phyloP scores from a whole-genome alignment of 2,888 invertebrate species.

The Anodontia alba region DNA sequence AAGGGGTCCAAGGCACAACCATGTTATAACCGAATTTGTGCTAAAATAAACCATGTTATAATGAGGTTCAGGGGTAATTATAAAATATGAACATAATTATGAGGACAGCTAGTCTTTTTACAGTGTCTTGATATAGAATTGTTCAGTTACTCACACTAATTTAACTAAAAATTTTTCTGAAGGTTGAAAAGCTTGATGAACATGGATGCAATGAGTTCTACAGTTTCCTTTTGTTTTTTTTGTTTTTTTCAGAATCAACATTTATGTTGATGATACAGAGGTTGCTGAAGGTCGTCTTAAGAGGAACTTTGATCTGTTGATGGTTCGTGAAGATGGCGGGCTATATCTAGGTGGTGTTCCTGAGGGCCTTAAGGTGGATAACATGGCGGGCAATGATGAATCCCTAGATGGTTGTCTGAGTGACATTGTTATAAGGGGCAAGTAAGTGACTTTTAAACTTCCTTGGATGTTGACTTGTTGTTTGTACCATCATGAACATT shows the following conservation, averaged over 20 bases:
- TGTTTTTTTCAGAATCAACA: constrained; percentile 87
- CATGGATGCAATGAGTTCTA: too few species aligned
- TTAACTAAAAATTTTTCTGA: too few species aligned
- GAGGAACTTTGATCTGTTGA: constrained; percentile 86
- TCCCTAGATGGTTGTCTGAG: constrained; percentile 92
- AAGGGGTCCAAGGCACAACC: too few species aligned
- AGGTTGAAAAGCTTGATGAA: too few species aligned
- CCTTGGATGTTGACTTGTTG: constrained; percentile 21
- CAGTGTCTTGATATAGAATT: too few species aligned
- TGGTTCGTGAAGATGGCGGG: constrained; percentile 87
- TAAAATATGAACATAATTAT: too few species aligned
- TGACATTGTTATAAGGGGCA: constrained; percentile 92
- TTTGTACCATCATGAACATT: constrained; percentile 87
- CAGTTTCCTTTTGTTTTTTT: not conserved
- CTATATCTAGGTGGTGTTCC: constrained; percentile 92
- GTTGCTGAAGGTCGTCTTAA: constrained; percentile 88
- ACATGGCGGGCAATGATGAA: constrained; percentile 86
- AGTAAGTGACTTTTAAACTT: constrained; percentile 87
- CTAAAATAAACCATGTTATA: too few species aligned
- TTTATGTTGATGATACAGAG: constrained; percentile 91
- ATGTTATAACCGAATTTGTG: too few species aligned
- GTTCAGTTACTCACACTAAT: too few species aligned
- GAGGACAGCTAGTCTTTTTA: too few species aligned
- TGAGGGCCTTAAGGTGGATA: constrained; percentile 83
- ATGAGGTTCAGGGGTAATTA: too few species aligned